Evolutionary conservation across 1,140 invertebrate genomes (phyloP), one percentile per base, ranked within the genome.

Genomic region (Gyrodactylus salaris): DNA sequence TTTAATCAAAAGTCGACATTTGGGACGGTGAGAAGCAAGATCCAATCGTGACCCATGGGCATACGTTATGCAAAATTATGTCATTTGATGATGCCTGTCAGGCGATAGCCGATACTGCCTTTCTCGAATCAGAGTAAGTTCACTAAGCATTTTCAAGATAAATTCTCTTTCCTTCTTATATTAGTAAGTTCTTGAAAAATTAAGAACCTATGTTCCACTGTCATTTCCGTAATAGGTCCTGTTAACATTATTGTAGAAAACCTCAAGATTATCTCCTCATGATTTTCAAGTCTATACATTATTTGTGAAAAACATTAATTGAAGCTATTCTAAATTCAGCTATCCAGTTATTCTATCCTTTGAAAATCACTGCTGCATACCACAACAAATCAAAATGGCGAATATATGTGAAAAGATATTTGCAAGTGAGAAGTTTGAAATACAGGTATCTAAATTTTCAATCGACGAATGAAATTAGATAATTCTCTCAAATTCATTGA

Each of bases 1-100:
- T 54, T 54, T 54, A 16, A 7, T 54, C 34, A 16, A 7, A 16
- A 54, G 34, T 54, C n/a, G 34, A 97, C 82, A 94, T 94, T 80
- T 96, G 92, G 91, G 94, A 96, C 79, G 89, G 90, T 0, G 79
- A 76, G 25, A 82, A 84, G 75, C 89, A 93, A 76, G 92, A 96
- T 81, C 92, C 92, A 7, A 86, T 95, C 27, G 93, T 97, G 70
- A 90, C 93, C 72, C 93, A 97, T 80, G 92, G 93, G 74, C 95
- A 92, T 80, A 96, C 92, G 1, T 89, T 96, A 80, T 92, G 95
- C 76, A 91, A 54, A n/a, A 54, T 54, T n/a, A 54, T 54, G 34
- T 16, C 34, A 54, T 54, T 54, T 54, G n/a, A n/a, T n/a, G 34
- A 54, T 54, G 34, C 34, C 7, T 16, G 7, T 54, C 34, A 54